Percentiles rank a stretch among this genome's conserved stretches.
These are phyloP conservation scores for Thamnaconus septentrionalis DNA, from an alignment of 2,113 vertebrate genomes.

Conservation along the genomic window DNA sequence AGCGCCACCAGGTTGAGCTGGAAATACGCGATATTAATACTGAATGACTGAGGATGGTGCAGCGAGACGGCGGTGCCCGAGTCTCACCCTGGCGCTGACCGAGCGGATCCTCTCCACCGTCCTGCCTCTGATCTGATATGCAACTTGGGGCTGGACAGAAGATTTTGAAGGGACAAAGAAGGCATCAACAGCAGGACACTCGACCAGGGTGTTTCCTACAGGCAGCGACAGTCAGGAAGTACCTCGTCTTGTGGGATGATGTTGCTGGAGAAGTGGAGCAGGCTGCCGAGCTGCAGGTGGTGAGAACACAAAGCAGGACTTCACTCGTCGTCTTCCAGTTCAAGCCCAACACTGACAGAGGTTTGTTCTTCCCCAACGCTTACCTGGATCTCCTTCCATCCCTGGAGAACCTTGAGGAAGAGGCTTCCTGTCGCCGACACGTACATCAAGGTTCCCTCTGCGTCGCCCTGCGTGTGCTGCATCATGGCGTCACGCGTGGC, in stretches of 20 bases:
- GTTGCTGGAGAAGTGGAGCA: constrained; percentile 83
- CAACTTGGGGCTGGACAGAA: constrained; percentile 48
- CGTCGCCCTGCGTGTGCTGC: constrained; percentile 77
- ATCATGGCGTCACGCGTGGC: constrained; percentile 80
- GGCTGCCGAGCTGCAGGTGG: constrained; percentile 81
- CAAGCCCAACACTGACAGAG: not conserved
- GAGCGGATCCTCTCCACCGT: constrained; percentile 50
- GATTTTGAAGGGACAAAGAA: not conserved
- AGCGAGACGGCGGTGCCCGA: too few species aligned
- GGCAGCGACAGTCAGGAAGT: not conserved
- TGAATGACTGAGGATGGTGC: too few species aligned
- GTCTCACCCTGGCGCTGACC: constrained; percentile 47
- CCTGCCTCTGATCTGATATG: constrained; percentile 52
- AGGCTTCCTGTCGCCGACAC: constrained; percentile 82
- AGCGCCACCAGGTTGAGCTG: constrained; percentile 91
- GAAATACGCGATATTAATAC: not conserved
- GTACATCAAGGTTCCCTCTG: constrained; percentile 84
- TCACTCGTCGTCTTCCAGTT: not conserved
- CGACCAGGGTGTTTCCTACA: not conserved
- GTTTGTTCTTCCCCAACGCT: not conserved
- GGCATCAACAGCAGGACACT: not conserved
- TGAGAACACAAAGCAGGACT: constrained; percentile 29
- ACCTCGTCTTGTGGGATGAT: constrained; percentile 76
- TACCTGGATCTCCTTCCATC: constrained; percentile 95
- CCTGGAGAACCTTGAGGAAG: constrained; percentile 86